Evolutionary conservation across 2,797 vertebrate species (phyloP).

Genomic region (Diplodus sargus): DNA sequence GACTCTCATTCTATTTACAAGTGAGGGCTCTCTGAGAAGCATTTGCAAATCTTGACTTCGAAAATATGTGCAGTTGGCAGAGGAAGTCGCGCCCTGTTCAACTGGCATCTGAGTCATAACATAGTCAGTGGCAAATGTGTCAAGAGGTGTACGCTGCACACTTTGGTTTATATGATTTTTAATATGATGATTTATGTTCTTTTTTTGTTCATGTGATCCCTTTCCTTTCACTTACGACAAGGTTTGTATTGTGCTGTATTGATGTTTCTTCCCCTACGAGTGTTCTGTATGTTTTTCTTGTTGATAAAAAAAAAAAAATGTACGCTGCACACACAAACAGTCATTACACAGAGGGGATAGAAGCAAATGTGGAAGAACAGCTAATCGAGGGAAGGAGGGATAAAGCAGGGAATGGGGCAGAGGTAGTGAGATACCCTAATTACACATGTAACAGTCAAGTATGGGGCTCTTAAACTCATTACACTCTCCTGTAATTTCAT

Average conservation of each 20-base stretch:
- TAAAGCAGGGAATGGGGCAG: background rate
- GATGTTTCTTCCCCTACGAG: too few relatives aligned
- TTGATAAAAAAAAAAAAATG: slow-evolving; percentile 8
- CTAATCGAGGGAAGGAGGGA: slow-evolving; percentile 15
- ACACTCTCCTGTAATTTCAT: slow-evolving; percentile 65
- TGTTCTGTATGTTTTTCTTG: too few relatives aligned
- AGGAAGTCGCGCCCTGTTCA: slow-evolving; percentile 77
- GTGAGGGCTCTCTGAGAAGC: slow-evolving; percentile 68
- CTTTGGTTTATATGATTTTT: too few relatives aligned
- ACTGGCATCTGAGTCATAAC: slow-evolving; percentile 81
- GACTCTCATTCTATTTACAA: slow-evolving; percentile 69
- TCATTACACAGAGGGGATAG: slow-evolving; percentile 17
- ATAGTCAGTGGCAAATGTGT: slow-evolving; percentile 70
- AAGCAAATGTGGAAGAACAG: slow-evolving; percentile 27
- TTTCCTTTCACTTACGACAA: too few relatives aligned
- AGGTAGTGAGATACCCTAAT: slow-evolving; percentile 30
- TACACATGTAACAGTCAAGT: slow-evolving; percentile 40
- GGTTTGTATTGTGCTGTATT: too few relatives aligned
- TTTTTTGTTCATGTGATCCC: too few relatives aligned
- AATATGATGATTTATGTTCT: too few relatives aligned
- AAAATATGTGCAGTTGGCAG: slow-evolving; percentile 87
- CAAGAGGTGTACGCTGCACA: slow-evolving; percentile 47
- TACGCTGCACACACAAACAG: slow-evolving; percentile 26
- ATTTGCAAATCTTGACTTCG: slow-evolving; percentile 82
- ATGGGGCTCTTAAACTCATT: slow-evolving; percentile 56